Percentiles rank a stretch among this genome's conserved stretches.
These are phyloP conservation scores for Thelaira solivaga DNA, from an alignment of 2,888 invertebrate species.

Conservation along the genomic window DNA sequence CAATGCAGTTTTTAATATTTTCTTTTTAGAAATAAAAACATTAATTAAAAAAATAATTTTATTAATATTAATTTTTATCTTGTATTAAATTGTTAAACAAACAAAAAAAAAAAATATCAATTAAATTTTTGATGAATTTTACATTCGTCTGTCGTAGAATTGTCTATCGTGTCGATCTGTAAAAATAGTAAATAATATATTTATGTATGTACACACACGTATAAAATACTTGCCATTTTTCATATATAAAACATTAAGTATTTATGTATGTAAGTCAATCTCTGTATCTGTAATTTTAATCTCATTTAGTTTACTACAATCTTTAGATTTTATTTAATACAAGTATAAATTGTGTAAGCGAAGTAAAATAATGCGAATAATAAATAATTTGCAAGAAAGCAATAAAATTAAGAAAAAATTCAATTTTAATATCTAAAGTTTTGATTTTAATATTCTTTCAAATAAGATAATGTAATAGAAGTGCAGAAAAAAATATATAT, in stretches of 20 bases:
- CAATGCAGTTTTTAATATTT: constrained; percentile 7
- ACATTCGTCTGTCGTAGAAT: background rate
- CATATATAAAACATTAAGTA: constrained; percentile 15
- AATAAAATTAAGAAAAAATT: constrained; percentile 9
- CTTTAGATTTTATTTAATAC: constrained; percentile 9
- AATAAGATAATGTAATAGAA: no score
- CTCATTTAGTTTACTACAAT: constrained; percentile 9
- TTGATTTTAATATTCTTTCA: no score
- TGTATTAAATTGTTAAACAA: no score
- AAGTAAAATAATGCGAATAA: constrained; percentile 18
- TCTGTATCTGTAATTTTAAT: constrained; percentile 1
- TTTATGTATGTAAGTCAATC: constrained; percentile 13
- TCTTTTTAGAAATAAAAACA: constrained; percentile 21
- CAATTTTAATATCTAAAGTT: no score
- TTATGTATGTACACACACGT: background rate
- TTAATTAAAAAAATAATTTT: background rate
- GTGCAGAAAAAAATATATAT: no score
- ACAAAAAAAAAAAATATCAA: background rate
- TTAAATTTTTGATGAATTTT: background rate
- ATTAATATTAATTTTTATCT: background rate
- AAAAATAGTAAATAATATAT: constrained; percentile 33
- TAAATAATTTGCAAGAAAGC: constrained; percentile 12
- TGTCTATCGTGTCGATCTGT: constrained; percentile 52
- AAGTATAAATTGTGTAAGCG: constrained; percentile 25
- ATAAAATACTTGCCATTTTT: constrained; percentile 53